Evolutionary conservation across 1,140 invertebrate genomes (phyloP), one percentile per base, ranked within the genome.

Genomic region (Drusus annulatus): DNA sequence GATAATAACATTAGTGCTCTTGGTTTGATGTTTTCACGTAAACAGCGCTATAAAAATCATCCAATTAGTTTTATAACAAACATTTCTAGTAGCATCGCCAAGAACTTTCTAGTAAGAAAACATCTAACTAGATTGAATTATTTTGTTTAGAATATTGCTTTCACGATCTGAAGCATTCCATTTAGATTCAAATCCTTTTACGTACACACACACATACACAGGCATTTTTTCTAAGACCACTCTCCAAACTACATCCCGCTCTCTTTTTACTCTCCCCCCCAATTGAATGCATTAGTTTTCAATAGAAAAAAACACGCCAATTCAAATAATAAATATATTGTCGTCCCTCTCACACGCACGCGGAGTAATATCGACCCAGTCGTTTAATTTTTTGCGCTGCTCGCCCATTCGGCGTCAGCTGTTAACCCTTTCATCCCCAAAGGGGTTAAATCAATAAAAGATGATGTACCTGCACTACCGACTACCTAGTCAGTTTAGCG

Each of bases 351-450:
- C 56, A 36, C 31, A 50, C 74, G 28, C 74, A 62, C 31, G 74
- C 54, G 45, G 56, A 74, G 54, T 23, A 31, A 74, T 16, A 74
- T 74, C 69, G 69, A 74, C 23, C 50, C 21, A 51, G 56, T 45
- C 28, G 60, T 45, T 69, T 23, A 45, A 45, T 69, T 69, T 69
- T 69, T 69, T 69, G 65, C 45, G 36, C 31, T 69, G 65, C 45
- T 19, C 56, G 19, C 25, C 71, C 71, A 74, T 74, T 74, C 17
- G 17, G 71, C 28, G 74, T 76, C 74, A 76, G 74, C 74, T 76
- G 74, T 76, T 62, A 76, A 62, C 74, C 74, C 74, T 76, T 60
- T 76, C 25, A 17, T 60, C 15, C 28, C 13, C 2, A 31, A 45
- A 16, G 51, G 69, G 52, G 52, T 74, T 54, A 74, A 74, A 74